phyloP scores from a whole-genome alignment of 1,140 invertebrate genomes.

The Adelges cooleyi region DNA sequence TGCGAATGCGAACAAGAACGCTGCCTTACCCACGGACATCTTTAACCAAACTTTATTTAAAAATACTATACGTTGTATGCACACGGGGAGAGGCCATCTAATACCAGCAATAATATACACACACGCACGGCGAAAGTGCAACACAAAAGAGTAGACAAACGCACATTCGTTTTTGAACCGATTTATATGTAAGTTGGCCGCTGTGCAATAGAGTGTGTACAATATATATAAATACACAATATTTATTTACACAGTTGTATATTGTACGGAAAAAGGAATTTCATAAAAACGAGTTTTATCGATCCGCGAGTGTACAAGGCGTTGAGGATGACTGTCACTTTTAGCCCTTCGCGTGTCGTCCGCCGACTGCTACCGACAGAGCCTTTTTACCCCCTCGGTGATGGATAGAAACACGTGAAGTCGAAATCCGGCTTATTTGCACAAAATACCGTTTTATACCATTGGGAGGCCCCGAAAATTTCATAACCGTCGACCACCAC shows the following conservation, averaged over 20 bases:
- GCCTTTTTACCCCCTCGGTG: background rate
- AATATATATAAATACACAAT: no score
- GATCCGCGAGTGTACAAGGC: background rate
- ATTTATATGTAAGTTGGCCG: background rate
- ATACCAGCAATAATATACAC: background rate
- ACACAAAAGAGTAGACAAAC: no score
- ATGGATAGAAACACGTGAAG: background rate
- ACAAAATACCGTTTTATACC: slow-evolving; percentile 10
- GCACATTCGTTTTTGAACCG: slow-evolving; percentile 13
- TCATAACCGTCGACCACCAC: no score
- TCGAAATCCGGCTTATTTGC: slow-evolving; percentile 13
- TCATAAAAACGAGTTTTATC: background rate
- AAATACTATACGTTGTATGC: background rate
- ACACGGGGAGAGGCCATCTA: background rate
- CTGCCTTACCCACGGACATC: background rate
- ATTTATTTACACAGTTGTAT: background rate
- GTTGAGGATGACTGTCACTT: slow-evolving; percentile 16
- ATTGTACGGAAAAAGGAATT: no score
- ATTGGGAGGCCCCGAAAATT: background rate
- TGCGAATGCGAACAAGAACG: no score
- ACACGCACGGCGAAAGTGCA: background rate
- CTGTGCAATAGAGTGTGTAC: no score
- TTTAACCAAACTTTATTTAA: slow-evolving; percentile 22
- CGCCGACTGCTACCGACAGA: background rate
- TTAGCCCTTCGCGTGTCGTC: no score